These are phyloP conservation scores for Apamea crenata DNA, from an alignment of 2,888 invertebrate genomes.

Conservation along the genomic window DNA sequence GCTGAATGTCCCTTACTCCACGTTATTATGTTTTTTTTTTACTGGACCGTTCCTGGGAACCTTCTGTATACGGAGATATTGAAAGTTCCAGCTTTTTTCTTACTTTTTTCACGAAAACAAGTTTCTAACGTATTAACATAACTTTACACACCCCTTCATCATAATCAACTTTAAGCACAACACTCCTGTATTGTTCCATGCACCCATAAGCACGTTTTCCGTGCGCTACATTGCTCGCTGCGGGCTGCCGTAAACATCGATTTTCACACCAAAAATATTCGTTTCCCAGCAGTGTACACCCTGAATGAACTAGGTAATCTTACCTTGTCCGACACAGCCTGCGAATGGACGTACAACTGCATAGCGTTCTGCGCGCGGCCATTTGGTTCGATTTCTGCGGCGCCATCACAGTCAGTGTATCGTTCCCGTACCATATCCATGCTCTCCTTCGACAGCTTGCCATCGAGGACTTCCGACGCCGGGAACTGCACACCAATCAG, in stretches of 20 bases:
- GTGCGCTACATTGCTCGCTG: background rate
- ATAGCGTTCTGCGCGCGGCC: slow-evolving; percentile 84
- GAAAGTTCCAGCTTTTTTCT: background rate
- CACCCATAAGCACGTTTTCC: background rate
- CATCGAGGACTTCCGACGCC: slow-evolving; percentile 80
- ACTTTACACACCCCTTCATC: background rate
- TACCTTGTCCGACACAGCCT: slow-evolving; percentile 91
- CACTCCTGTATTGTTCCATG: background rate
- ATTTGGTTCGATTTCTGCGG: slow-evolving; percentile 77
- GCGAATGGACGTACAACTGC: slow-evolving; percentile 88
- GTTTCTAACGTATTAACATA: background rate
- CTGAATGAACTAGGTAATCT: background rate
- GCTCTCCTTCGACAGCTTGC: slow-evolving; percentile 78
- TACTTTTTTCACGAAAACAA: background rate
- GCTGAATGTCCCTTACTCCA: too few species aligned
- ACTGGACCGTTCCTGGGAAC: too few species aligned
- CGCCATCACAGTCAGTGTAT: slow-evolving; percentile 68
- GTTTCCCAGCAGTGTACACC: background rate
- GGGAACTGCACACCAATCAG: slow-evolving; percentile 88
- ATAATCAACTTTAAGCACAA: background rate
- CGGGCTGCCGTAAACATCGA: background rate
- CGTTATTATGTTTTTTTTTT: too few species aligned
- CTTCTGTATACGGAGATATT: background rate
- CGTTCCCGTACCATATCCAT: slow-evolving; percentile 71
- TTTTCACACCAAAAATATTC: background rate